Evolutionary conservation across 1,140 invertebrate genomes (phyloP).

Genomic region (Bicyclus anynana): DNA sequence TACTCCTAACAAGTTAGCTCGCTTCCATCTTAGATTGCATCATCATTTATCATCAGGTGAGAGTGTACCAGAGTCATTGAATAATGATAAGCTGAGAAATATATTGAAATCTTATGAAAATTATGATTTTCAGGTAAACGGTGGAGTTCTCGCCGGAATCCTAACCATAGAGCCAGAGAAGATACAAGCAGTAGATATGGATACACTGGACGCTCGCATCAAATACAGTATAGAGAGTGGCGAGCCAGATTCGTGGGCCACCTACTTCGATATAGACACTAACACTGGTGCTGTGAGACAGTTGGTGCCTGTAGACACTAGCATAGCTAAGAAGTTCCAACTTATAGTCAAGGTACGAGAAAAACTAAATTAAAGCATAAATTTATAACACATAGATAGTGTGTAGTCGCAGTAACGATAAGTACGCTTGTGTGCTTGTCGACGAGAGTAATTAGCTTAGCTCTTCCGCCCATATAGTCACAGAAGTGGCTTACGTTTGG

Average conservation of each 20-base stretch:
- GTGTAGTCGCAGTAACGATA: too few relatives aligned
- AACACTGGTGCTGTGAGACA: constrained; percentile 89
- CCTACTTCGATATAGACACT: constrained; percentile 91
- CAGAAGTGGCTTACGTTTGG: too few relatives aligned
- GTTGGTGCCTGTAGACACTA: constrained; percentile 87
- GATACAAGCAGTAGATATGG: constrained; percentile 92
- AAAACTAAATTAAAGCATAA: neutral
- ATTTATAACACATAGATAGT: too few relatives aligned
- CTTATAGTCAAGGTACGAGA: constrained; percentile 76
- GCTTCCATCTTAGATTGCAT: too few relatives aligned
- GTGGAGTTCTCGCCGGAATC: constrained; percentile 88
- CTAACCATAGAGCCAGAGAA: constrained; percentile 91
- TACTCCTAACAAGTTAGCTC: too few relatives aligned
- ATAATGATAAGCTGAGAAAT: neutral
- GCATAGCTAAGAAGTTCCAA: constrained; percentile 84
- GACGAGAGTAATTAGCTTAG: too few relatives aligned
- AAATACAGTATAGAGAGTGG: constrained; percentile 90
- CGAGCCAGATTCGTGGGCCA: constrained; percentile 83
- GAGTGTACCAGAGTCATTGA: too few relatives aligned
- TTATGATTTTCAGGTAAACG: constrained; percentile 82
- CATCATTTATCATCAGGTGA: too few relatives aligned
- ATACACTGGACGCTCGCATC: constrained; percentile 89
- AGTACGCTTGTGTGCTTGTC: too few relatives aligned
- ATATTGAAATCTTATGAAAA: neutral
- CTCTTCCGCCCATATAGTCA: too few relatives aligned